Percentiles rank a stretch among this genome's conserved stretches.
Conservation (phyloP, 2,888 invertebrate genomes). For the Leptinotarsa haldemani region DNA sequence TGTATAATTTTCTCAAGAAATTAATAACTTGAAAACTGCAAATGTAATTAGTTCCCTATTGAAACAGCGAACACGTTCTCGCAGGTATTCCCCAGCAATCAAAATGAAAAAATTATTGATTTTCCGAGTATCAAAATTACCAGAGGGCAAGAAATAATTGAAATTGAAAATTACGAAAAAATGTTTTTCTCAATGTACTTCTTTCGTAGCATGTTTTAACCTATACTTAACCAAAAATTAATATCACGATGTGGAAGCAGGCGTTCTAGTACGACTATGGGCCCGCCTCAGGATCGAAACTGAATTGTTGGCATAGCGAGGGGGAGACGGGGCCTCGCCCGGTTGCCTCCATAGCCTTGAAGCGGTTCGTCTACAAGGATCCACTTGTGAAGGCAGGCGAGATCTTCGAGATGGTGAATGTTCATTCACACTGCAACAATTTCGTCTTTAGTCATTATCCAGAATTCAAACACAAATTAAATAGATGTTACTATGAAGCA, state of each 20-base stretch:
- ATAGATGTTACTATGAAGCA: background rate
- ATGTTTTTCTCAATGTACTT: slow-evolving; percentile 12
- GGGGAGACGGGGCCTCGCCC: slow-evolving; percentile 58
- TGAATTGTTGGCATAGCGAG: slow-evolving; percentile 51
- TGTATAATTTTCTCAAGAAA: background rate
- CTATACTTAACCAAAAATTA: slow-evolving; percentile 32
- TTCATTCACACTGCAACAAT: slow-evolving; percentile 62
- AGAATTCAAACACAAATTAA: slow-evolving; percentile 5
- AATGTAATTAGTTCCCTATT: background rate
- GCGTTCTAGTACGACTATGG: slow-evolving; percentile 59
- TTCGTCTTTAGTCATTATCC: background rate
- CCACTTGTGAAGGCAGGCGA: slow-evolving; percentile 49
- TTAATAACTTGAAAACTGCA: background rate
- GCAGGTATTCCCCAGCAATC: too few relatives aligned
- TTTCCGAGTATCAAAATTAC: too few relatives aligned
- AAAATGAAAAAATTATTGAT: too few relatives aligned
- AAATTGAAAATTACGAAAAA: background rate
- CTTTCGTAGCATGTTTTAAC: slow-evolving; percentile 17
- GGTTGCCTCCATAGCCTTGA: slow-evolving; percentile 59
- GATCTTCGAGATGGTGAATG: slow-evolving; percentile 49
- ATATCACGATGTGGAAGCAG: slow-evolving; percentile 56
- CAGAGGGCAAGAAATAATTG: too few relatives aligned
- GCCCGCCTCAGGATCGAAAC: slow-evolving; percentile 60
- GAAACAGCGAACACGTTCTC: too few relatives aligned
- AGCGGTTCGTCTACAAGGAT: slow-evolving; percentile 46